Evolutionary conservation across 2,888 invertebrate genomes (phyloP).

Genomic region (Noctua comes): DNA sequence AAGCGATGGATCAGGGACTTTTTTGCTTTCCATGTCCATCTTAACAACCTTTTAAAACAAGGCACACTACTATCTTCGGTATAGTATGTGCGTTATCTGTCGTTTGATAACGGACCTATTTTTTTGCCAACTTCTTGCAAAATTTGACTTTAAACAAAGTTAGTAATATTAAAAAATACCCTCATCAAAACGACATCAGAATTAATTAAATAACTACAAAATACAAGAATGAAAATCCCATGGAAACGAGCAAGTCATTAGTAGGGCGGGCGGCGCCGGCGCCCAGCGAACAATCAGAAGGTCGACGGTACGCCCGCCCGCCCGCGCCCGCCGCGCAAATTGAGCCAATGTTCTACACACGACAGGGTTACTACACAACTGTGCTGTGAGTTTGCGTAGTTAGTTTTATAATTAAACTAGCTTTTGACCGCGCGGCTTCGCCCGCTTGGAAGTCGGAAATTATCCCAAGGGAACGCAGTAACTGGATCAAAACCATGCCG

Average conservation of each 20-base stretch:
- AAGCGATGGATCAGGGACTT: not conserved
- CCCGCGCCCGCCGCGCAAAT: slow-evolving; percentile 74
- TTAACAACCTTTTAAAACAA: not conserved
- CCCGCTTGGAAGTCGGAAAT: not conserved
- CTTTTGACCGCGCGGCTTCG: not conserved
- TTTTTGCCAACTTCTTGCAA: not conserved
- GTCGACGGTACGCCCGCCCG: slow-evolving; percentile 41
- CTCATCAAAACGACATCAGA: slow-evolving; percentile 4
- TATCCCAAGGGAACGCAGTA: not conserved
- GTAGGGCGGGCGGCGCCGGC: slow-evolving; percentile 68
- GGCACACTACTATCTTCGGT: not conserved
- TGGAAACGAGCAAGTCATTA: slow-evolving; percentile 62
- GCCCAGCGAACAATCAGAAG: slow-evolving; percentile 69
- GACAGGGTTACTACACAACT: slow-evolving; percentile 43
- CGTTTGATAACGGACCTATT: not conserved
- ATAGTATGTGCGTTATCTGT: not conserved
- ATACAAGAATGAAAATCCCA: slow-evolving; percentile 36
- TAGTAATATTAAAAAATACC: not conserved
- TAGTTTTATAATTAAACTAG: not conserved
- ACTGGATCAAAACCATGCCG: not conserved
- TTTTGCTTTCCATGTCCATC: not conserved
- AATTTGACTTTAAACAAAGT: not conserved
- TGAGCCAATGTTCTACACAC: slow-evolving; percentile 81
- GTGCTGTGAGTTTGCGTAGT: not conserved
- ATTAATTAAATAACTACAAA: slow-evolving; percentile 29